Evolutionary conservation across 2,113 vertebrate genomes (phyloP).

Genomic region (Gambusia affinis): DNA sequence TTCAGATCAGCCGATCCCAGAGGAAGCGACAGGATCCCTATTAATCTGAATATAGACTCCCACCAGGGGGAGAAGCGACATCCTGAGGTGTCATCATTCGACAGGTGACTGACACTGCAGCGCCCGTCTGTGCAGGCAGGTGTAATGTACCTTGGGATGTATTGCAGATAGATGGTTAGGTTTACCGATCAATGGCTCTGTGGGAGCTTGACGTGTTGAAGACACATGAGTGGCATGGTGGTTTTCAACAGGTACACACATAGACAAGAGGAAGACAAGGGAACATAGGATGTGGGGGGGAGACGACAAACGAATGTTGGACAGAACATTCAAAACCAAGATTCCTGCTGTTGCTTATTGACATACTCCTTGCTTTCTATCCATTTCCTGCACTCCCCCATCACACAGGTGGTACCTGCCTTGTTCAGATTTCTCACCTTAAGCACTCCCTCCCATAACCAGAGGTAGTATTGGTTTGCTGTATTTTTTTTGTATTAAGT

Average conservation of each 20-base stretch:
- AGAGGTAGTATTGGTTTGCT: conserved; percentile 41
- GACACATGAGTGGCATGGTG: conserved; percentile 39
- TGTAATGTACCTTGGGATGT: conserved; percentile 28
- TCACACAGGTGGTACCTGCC: conserved; percentile 4
- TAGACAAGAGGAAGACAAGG: conserved; percentile 25
- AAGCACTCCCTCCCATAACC: conserved; percentile 31
- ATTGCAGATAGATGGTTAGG: conserved; percentile 32
- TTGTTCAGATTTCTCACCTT: conserved; percentile 20
- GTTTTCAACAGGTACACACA: conserved; percentile 47
- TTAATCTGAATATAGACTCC: conserved; percentile 24
- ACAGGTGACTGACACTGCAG: conserved; percentile 43
- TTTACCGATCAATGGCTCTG: conserved; percentile 40
- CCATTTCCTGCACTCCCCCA: conserved; percentile 10
- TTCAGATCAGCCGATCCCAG: neutral
- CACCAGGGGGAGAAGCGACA: conserved; percentile 23
- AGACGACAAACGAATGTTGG: conserved; percentile 11
- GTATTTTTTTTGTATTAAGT: conserved; percentile 66
- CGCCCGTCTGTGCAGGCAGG: conserved; percentile 40
- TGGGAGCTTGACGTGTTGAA: conserved; percentile 34
- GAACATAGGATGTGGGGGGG: conserved; percentile 9
- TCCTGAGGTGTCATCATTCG: conserved; percentile 4
- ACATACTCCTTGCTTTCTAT: conserved; percentile 14
- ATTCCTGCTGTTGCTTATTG: neutral
- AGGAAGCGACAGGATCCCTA: conserved; percentile 7
- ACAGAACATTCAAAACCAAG: conserved; percentile 6